Base-by-base conservation (phyloP, 2,888 invertebrate species). In the Capitulum mitella region DNA sequence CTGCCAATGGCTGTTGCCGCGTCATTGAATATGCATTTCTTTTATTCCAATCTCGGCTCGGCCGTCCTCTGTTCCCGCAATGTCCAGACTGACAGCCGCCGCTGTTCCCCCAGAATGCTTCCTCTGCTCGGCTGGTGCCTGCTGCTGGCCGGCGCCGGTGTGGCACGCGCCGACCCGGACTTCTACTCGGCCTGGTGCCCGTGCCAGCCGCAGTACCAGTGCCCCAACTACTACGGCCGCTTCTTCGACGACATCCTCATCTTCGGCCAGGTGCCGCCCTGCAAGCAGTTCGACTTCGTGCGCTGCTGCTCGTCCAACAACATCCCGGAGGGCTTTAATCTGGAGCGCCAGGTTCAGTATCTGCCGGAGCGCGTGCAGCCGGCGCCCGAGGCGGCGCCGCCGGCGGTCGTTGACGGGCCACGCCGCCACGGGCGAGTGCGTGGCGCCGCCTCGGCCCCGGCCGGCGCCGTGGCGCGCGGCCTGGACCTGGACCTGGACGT, bases 171-270 rank as follows among this genome's bases (percentile, higher is more conserved):
- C 37, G 75, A 40, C 6, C 75, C 75, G 1, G 75, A 75, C 75
- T 75, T 75, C 75, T 75, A 75, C 43, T 75, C 75, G n/a, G 75
- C 75, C 43, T 75, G 75, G 75, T 75, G 75, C 16, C 75, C 75
- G 22, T 75, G 75, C 75, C 22, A 12, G 12, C 43, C 12, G 29
- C 43, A 14, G 29, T 1, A 14, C n/a, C 12, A 26, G 75, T 75
- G 75, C 19, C 43, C 40, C 43, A 40, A n/a, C 43, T 22, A 22
- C n/a, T 75, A 75, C 75, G 75, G 75, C 10, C 22, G 75, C 46
- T 75, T 46, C 46, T 75, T 75, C 75, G 75, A 75, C 75, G 75
- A 75, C 46, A 29, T 75, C n/a, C 14, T 40, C n/a, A n/a, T 75
- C 29, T 75, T 75, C 75, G 75, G 75, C 26, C n/a, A 40, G 46